Percentiles rank a stretch among this genome's conserved stretches.
Conservation (phyloP, 2,888 invertebrate genomes). For the Apantesis nais region DNA sequence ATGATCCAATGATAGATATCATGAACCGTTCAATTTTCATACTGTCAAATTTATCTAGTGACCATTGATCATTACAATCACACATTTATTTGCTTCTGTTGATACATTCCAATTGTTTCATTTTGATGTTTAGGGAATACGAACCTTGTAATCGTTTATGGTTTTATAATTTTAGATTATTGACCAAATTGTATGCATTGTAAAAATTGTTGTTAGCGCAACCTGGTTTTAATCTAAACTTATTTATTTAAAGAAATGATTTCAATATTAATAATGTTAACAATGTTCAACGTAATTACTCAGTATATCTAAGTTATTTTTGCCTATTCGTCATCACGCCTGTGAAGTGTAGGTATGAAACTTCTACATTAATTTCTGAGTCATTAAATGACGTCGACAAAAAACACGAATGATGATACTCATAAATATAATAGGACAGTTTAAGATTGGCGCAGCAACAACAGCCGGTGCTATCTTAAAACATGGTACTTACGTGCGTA, state of each 20-base stretch:
- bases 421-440: neutral
- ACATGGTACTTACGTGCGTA: slow-evolving; percentile 4
- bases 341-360: neutral
- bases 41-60: too few species aligned
- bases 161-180: too few species aligned
- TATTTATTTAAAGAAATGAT: neutral
- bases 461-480: slow-evolving; percentile 15
- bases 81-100: too few species aligned
- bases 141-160: too few species aligned
- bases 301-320: neutral
- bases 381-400: slow-evolving; percentile 1
- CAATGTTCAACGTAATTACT: neutral
- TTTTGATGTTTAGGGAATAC: too few species aligned
- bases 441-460: slow-evolving; percentile 4
- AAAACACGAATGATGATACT: neutral
- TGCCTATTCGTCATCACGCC: neutral
- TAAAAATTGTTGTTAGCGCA: too few species aligned
- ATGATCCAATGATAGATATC: too few species aligned
- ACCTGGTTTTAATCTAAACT: too few species aligned
- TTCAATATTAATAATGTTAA: neutral
- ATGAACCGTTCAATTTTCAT: too few species aligned
- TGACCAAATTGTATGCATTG: too few species aligned
- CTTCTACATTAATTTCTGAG: neutral
- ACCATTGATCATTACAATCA: too few species aligned
- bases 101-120: too few species aligned